These are phyloP conservation scores for Campopleginae sp. DNA, from an alignment of 2,888 invertebrate species.

Conservation along the genomic window DNA sequence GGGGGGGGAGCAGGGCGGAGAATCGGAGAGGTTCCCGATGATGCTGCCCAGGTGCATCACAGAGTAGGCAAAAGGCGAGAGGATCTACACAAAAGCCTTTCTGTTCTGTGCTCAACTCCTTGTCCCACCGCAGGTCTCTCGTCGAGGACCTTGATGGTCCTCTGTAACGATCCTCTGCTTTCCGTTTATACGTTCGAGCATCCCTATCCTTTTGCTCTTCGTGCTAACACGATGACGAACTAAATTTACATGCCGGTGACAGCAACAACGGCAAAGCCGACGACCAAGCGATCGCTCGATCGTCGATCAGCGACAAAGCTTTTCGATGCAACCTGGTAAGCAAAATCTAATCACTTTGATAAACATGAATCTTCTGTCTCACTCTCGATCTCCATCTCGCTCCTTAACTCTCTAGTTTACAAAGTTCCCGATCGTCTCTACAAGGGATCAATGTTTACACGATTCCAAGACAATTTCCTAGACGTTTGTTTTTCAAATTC, in stretches of 20 bases:
- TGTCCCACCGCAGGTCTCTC: slow-evolving; percentile 40
- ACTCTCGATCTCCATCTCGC: not conserved
- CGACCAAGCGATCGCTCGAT: slow-evolving; percentile 40
- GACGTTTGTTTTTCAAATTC: no score
- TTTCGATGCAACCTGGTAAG: slow-evolving; percentile 32
- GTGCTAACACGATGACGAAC: slow-evolving; percentile 54
- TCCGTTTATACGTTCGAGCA: slow-evolving; percentile 41
- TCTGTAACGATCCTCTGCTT: slow-evolving; percentile 12
- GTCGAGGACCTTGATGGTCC: slow-evolving; percentile 16
- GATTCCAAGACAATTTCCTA: no score
- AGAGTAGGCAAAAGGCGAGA: slow-evolving; percentile 24
- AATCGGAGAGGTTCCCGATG: slow-evolving; percentile 38
- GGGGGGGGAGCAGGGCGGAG: slow-evolving; percentile 14
- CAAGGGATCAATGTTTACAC: not conserved
- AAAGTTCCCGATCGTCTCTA: not conserved
- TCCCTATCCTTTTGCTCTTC: slow-evolving; percentile 39
- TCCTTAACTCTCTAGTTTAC: not conserved
- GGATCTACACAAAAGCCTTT: slow-evolving; percentile 51
- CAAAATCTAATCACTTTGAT: slow-evolving; percentile 61
- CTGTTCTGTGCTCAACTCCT: slow-evolving; percentile 28
- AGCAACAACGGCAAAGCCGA: slow-evolving; percentile 38
- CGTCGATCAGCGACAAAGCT: slow-evolving; percentile 17
- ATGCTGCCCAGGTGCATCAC: slow-evolving; percentile 35
- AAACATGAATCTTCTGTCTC: slow-evolving; percentile 14
- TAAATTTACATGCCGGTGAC: slow-evolving; percentile 60